Base-by-base conservation (phyloP, 2,888 invertebrate genomes). In the Xestia rhomboidea region DNA sequence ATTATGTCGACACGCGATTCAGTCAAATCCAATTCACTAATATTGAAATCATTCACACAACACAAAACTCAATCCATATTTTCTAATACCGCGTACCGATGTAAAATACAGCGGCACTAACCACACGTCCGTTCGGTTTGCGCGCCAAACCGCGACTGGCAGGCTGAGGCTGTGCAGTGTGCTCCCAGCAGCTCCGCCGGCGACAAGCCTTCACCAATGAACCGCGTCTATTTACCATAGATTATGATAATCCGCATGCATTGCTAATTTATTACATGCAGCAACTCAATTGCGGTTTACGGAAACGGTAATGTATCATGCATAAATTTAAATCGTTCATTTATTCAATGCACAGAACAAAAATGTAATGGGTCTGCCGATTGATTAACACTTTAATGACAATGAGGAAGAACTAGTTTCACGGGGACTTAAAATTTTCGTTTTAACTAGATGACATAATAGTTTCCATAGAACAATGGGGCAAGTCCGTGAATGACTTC, bases 141-240 rank as follows among this genome's bases (percentile, higher is more conserved):
- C 93, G 94, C 94, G 94, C 94, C 93, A 94, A 94, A 91, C 91
- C 91, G 92, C 94, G 91, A 95, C 95, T 95, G 92, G 79, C 77
- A 74, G 76, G 70, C 78, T 69, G n/a, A n/a, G n/a, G n/a, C n/a
- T n/a, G n/a, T n/a, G n/a, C n/a, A n/a, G n/a, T n/a, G 71, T 54
- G 79, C 76, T 72, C 72, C 73, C 78, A 73, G 83, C 78, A 63
- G 64, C 64, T 77, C 76, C 68, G 77, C 80, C 82, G 81, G 83
- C 81, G 74, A 64, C 76, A 75, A 79, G 77, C 78, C 84, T 86
- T 82, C 79, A 82, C 83, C 80, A 88, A 77, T 81, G 76, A 78
- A 87, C 84, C 70, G 68, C 66, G 66, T 66, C 73, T 66, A 76
- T 76, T 82, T 77, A 77, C 54, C 60, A 75, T 79, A 83, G 68